Evolutionary conservation across 2,113 vertebrate genomes (phyloP).

Genomic region (Engystomops pustulosus): DNA sequence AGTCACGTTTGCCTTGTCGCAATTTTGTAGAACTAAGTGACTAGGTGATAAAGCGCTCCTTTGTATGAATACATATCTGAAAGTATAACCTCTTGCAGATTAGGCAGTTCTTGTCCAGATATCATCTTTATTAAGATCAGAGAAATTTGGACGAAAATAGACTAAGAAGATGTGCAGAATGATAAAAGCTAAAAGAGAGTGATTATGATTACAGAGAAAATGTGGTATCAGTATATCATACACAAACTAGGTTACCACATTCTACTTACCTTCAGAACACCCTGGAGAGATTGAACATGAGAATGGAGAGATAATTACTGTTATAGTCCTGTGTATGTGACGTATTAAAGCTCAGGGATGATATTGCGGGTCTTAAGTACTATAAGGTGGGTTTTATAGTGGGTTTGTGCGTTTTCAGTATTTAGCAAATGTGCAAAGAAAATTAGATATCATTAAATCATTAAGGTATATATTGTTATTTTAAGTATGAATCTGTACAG

Average conservation of each 20-base stretch:
- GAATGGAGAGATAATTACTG: not conserved
- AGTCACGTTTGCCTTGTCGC: constrained; percentile 52
- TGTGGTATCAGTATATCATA: not conserved
- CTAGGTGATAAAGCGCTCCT: constrained; percentile 30
- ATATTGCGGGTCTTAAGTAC: too few relatives aligned
- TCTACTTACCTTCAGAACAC: not conserved
- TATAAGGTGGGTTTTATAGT: too few relatives aligned
- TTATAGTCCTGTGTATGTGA: too few relatives aligned
- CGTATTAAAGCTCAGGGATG: too few relatives aligned
- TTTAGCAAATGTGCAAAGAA: too few relatives aligned
- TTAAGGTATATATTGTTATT: too few relatives aligned
- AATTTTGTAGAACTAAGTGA: constrained; percentile 41
- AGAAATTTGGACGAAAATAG: not conserved
- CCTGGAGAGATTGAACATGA: not conserved
- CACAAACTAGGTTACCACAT: not conserved
- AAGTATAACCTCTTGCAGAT: constrained; percentile 30
- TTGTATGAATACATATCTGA: constrained; percentile 33
- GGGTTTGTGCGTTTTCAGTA: not conserved
- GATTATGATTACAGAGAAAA: not conserved
- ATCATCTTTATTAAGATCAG: constrained; percentile 38
- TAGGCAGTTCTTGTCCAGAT: constrained; percentile 29
- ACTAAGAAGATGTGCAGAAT: not conserved
- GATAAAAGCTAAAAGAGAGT: not conserved
- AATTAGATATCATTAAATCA: too few relatives aligned
- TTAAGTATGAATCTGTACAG: too few relatives aligned